Conservation (phyloP, 2,113 vertebrate species). For the Dicerorhinus sumatrensis region DNA sequence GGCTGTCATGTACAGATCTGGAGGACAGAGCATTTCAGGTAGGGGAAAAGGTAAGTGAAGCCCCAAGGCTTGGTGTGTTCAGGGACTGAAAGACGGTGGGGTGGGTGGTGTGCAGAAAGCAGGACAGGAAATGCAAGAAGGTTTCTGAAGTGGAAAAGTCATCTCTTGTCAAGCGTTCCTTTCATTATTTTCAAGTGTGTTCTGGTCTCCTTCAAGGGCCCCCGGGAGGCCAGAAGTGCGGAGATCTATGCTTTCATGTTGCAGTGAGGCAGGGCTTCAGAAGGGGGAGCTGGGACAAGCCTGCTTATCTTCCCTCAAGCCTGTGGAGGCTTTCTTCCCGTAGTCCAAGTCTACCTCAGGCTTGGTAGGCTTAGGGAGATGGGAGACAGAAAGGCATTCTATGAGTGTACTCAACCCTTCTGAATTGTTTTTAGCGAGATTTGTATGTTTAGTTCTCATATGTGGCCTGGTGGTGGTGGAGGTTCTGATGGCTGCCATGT, state of each 20-base stretch:
- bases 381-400: not conserved
- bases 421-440: not conserved
- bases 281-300: no score
- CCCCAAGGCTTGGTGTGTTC: not conserved
- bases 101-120: not conserved
- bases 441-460: not conserved
- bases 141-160: not conserved
- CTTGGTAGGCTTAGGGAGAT: not conserved
- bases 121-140: not conserved
- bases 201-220: not conserved
- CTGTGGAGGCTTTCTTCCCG: not conserved
- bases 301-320: not conserved
- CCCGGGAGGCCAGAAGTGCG: not conserved
- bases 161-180: not conserved
- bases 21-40: not conserved
- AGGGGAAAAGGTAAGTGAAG: not conserved
- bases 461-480: not conserved
- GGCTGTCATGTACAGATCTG: not conserved
- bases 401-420: not conserved
- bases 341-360: not conserved
- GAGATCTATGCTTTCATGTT: not conserved
- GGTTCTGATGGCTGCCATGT: fast-evolving
- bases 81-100: not conserved
- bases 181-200: not conserved
- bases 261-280: not conserved